Conservation (phyloP, 1,140 invertebrate species). For the Cheumatopsyche charites region DNA sequence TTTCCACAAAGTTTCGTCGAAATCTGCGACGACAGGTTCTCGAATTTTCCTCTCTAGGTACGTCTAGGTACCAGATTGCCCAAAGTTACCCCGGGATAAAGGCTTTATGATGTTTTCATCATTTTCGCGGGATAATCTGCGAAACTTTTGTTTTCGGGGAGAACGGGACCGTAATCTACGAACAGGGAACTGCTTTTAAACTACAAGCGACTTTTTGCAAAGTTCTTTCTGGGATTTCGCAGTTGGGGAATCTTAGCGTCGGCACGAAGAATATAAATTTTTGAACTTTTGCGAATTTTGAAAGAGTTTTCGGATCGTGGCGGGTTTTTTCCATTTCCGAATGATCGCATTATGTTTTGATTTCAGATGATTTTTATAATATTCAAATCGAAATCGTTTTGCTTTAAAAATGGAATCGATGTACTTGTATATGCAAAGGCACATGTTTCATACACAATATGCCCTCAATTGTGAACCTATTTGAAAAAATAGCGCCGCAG, state of each 20-base stretch:
- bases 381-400: too few species aligned
- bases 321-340: too few species aligned
- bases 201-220: conserved; percentile 36
- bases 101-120: conserved; percentile 25
- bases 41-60: not conserved
- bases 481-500: too few species aligned
- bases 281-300: not conserved
- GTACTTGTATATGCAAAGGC: too few species aligned
- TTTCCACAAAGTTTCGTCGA: too few species aligned
- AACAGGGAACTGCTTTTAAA: conserved; percentile 39
- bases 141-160: conserved; percentile 14
- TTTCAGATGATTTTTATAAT: too few species aligned
- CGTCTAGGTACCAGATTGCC: not conserved
- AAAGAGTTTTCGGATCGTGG: too few species aligned
- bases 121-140: conserved; percentile 33
- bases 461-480: too few species aligned
- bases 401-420: too few species aligned
- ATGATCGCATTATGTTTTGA: too few species aligned
- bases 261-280: not conserved
- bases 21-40: too few species aligned
- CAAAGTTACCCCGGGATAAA: not conserved
- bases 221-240: conserved; percentile 19
- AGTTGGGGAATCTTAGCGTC: not conserved
- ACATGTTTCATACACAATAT: too few species aligned
- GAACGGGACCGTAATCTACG: conserved; percentile 4